A percentile compares a stretch with the other conserved stretches of the same genome.
phyloP scores from a whole-genome alignment of 2,113 vertebrate species.

The Thalassarche chlororhynchos region DNA sequence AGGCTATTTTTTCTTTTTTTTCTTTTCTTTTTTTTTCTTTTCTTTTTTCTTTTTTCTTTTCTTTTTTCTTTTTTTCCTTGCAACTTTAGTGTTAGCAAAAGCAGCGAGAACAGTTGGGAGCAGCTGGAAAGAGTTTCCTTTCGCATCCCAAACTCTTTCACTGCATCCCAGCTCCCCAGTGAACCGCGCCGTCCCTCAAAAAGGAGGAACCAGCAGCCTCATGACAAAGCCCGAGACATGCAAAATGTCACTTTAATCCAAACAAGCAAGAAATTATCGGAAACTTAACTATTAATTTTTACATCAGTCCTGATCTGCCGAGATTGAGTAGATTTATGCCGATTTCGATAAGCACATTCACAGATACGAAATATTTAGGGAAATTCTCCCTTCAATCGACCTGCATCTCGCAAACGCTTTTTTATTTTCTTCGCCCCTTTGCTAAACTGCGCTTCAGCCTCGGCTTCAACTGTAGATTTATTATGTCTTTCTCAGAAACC shows the following conservation, averaged over 20 bases:
- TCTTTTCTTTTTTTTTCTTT: too few relatives aligned
- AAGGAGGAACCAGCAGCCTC: accelerated
- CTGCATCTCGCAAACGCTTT: not conserved
- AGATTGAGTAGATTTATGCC: accelerated
- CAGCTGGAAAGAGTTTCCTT: not conserved
- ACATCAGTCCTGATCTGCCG: accelerated
- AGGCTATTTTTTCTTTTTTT: not conserved
- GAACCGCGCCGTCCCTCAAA: not conserved
- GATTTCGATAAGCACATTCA: accelerated
- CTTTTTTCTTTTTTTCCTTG: accelerated
- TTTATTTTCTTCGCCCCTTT: not conserved
- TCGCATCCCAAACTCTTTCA: not conserved
- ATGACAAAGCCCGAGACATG: not conserved
- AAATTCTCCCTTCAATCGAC: not conserved
- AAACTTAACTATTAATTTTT: not conserved
- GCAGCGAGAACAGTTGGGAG: not conserved
- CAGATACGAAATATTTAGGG: accelerated
- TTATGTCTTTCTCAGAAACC: slow-evolving; percentile 59
- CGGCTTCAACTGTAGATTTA: slow-evolving; percentile 48
- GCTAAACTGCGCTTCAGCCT: not conserved
- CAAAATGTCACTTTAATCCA: not conserved
- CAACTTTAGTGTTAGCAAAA: not conserved
- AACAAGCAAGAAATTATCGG: accelerated
- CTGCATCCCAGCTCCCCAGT: not conserved
- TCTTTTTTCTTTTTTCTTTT: too few relatives aligned